Percentiles rank a stretch among this genome's conserved stretches.
Evolutionary conservation across 2,888 invertebrate genomes (phyloP).

Genomic region (Chalcosyrphus nemorum): DNA sequence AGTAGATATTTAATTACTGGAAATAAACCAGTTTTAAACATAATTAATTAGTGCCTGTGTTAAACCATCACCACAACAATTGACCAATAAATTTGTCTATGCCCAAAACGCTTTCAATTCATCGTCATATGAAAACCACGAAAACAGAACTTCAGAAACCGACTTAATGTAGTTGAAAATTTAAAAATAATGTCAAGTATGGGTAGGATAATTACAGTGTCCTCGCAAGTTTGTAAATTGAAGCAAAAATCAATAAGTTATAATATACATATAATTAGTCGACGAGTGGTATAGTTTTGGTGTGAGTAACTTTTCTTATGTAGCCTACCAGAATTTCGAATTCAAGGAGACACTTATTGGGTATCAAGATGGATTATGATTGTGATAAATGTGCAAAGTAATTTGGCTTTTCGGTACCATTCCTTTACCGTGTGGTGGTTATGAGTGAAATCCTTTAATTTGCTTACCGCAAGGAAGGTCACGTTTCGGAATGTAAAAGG

Average conservation of each 20-base stretch:
- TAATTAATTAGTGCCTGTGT: conserved; percentile 15
- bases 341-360: conserved; percentile 20
- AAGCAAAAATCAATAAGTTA: conserved; percentile 8
- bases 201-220: background rate
- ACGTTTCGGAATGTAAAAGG: background rate
- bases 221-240: background rate
- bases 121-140: background rate
- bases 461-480: background rate
- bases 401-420: background rate
- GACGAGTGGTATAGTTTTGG: background rate
- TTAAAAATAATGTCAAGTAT: background rate
- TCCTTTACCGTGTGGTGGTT: background rate
- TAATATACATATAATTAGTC: conserved; percentile 11
- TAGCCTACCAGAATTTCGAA: conserved; percentile 1
- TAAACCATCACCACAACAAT: conserved; percentile 19
- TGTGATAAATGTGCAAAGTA: conserved; percentile 2
- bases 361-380: background rate
- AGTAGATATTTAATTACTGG: background rate
- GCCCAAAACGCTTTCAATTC: background rate
- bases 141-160: background rate
- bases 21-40: background rate
- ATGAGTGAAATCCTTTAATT: conserved; percentile 18
- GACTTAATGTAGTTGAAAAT: background rate
- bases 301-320: no score
- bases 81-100: background rate